Base-by-base conservation (phyloP, 2,113 vertebrate species). In the Piliocolobus tephrosceles region DNA sequence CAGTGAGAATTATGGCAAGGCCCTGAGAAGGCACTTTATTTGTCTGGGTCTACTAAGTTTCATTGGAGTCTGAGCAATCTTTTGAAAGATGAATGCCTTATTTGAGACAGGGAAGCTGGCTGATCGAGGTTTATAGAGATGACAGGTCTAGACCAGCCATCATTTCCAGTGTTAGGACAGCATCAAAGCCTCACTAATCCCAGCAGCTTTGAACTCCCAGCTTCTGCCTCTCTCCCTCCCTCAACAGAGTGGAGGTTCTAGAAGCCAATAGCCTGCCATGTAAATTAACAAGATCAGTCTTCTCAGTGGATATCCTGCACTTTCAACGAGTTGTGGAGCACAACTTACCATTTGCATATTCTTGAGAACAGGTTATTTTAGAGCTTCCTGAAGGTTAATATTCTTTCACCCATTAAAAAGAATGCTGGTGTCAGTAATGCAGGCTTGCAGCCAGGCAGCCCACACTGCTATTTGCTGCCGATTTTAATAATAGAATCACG, bases 401-500 rank as follows among this genome's bases (percentile, higher is more conserved):
- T 87, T 94, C 75, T 92, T 68, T 52, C 93, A 97, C 90, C 92
- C 91, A 57, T 84, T 91, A 93, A 82, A 95, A 86, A 97, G 84
- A 96, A 95, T 8, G 43, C 94, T 70, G 38, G 90, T 91, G 90
- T 95, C 91, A 13, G 61, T 64, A 81, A 96, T 55, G 40, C 25
- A 22, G 91, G 82, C 84, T 96, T 90, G 75, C 30, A 92, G 70
- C 81, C 90, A 88, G 92, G 43, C 57, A 91, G 88, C 92, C 92
- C 91, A 84, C 92, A 84, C 79, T 95, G 84, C 94, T 96, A 97
- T 96, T 96, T 98, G 92, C 96, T 97, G 83, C 94, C 70, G 72
- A 91, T 96, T 98, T 98, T 96, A 97, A 95, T 98, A 98, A 98
- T 92, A 96, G 96, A 96, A 97, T 98, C 95, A 75, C 12, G 0